Conservation (phyloP, 2,113 vertebrate species). For the Hyla sarda region DNA sequence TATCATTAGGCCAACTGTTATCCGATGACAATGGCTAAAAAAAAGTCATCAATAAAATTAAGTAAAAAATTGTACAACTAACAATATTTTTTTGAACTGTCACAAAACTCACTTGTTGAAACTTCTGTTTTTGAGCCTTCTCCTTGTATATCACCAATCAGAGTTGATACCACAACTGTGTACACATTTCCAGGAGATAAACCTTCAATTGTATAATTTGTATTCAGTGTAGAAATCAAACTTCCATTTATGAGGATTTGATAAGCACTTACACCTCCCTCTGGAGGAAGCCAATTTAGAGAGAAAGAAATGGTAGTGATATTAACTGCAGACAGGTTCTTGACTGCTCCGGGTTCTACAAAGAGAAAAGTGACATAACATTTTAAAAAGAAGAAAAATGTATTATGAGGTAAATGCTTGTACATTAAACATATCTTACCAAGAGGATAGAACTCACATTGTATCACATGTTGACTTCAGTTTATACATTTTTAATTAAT, state of each 20-base stretch:
- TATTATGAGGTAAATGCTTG: too few species aligned
- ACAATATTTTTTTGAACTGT: neutral
- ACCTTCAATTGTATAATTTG: neutral
- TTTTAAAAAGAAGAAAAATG: too few species aligned
- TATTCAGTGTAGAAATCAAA: neutral
- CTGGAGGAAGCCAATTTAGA: neutral
- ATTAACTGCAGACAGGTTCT: neutral
- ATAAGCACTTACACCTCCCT: neutral
- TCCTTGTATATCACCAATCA: conserved; percentile 9
- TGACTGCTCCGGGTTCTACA: conserved; percentile 11
- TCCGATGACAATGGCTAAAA: neutral
- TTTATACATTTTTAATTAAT: too few species aligned
- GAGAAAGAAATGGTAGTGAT: neutral
- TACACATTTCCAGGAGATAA: conserved; percentile 18
- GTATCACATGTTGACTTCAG: too few species aligned
- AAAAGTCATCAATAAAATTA: neutral
- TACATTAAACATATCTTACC: too few species aligned
- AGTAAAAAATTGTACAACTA: neutral
- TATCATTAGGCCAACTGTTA: neutral
- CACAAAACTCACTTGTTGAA: conserved; percentile 10
- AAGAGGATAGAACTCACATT: too few species aligned
- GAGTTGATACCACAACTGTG: neutral
- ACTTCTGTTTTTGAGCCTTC: neutral
- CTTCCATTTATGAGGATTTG: neutral
- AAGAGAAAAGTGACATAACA: neutral